These are phyloP conservation scores for Perca flavescens DNA, from an alignment of 2,113 vertebrate species.

Conservation along the genomic window DNA sequence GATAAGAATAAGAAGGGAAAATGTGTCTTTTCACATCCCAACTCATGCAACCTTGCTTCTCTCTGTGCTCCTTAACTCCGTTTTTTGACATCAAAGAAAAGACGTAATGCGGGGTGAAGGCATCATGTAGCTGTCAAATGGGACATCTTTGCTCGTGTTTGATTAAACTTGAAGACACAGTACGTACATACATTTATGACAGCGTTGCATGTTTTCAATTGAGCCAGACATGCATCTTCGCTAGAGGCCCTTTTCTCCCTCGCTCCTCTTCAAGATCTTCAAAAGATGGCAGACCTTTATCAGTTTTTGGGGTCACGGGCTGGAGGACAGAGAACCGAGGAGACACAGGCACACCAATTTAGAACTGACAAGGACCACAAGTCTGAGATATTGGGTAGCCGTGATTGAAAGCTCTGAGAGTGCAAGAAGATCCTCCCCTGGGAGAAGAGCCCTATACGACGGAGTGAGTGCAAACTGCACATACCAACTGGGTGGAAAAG, in stretches of 20 bases:
- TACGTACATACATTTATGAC: neutral
- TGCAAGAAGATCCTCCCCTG: slow-evolving; percentile 65
- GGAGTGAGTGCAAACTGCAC: slow-evolving; percentile 46
- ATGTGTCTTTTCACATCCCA: neutral
- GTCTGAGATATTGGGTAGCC: slow-evolving; percentile 26
- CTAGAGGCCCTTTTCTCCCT: neutral
- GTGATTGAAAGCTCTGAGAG: slow-evolving; percentile 32
- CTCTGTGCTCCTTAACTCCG: neutral
- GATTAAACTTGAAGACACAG: neutral
- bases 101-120: neutral
- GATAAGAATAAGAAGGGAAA: neutral
- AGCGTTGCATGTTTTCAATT: neutral
- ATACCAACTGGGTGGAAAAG: slow-evolving; percentile 33
- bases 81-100: neutral
- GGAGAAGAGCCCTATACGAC: slow-evolving; percentile 39
- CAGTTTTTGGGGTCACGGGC: slow-evolving; percentile 23
- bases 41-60: neutral
- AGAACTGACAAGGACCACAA: slow-evolving; percentile 33
- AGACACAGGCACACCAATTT: slow-evolving; percentile 24
- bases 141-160: neutral
- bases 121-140: neutral
- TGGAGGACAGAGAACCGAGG: slow-evolving; percentile 24
- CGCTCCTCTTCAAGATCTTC: neutral
- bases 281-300: slow-evolving; percentile 33
- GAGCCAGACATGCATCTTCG: neutral